phyloP scores from a whole-genome alignment of 2,797 vertebrate species.

The Coregonus sp. region DNA sequence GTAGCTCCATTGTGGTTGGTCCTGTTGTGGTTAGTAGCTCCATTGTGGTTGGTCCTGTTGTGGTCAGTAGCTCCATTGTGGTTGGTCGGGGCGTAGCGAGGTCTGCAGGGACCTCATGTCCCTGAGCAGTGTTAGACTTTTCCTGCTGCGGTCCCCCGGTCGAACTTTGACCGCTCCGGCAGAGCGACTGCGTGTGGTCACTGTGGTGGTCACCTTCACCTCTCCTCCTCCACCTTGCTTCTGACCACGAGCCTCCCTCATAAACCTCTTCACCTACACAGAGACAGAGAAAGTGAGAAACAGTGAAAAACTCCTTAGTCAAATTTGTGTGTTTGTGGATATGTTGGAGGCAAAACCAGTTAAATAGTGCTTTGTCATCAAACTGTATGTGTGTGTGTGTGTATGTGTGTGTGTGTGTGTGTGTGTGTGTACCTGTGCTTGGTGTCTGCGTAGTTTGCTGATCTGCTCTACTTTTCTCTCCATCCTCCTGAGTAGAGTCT shows the following conservation, averaged over 20 bases:
- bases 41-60: neutral
- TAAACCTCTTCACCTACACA: slow-evolving; percentile 81
- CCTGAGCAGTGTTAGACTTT: slow-evolving; percentile 85
- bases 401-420: neutral
- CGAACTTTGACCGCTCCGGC: slow-evolving; percentile 62
- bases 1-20: neutral
- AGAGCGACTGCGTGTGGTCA: slow-evolving; percentile 72
- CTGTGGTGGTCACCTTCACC: slow-evolving; percentile 59
- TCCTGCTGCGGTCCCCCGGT: slow-evolving; percentile 84
- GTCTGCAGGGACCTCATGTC: slow-evolving; percentile 93
- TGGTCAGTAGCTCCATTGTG: slow-evolving; percentile 37
- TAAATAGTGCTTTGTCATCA: neutral
- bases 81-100: slow-evolving; percentile 78
- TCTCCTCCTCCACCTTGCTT: slow-evolving; percentile 53
- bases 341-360: neutral
- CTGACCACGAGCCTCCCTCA: slow-evolving; percentile 66
- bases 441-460: slow-evolving; percentile 86
- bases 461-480: slow-evolving; percentile 95
- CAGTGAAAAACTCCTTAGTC: neutral
- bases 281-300: neutral
- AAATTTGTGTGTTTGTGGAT: neutral
- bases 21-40: slow-evolving; percentile 8
- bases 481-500: slow-evolving; percentile 86
- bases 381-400: slow-evolving; percentile 1
- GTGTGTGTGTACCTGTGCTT: slow-evolving; percentile 73